Percentiles rank a stretch among this genome's conserved stretches.
These are phyloP conservation scores for Helarctos malayanus DNA, from an alignment of 2,797 vertebrate genomes.

Conservation along the genomic window DNA sequence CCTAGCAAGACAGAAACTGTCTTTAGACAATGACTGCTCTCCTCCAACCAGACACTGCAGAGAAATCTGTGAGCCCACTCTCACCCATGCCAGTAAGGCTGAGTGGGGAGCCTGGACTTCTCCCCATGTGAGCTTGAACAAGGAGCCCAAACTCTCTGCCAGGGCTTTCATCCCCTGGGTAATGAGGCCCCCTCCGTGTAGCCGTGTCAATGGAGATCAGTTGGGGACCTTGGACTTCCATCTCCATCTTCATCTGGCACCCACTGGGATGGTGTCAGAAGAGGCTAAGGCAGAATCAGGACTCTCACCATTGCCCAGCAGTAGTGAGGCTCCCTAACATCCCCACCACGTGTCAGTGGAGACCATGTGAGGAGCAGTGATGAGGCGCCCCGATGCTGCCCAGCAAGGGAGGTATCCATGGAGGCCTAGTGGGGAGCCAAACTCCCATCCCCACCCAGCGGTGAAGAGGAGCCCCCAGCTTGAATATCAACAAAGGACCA, in stretches of 20 bases:
- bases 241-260: no score
- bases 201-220: background rate
- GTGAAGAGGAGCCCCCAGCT: background rate
- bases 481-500: background rate
- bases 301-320: no score
- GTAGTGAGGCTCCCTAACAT: background rate
- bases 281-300: background rate
- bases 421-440: background rate
- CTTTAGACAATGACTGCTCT: background rate
- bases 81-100: background rate
- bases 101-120: background rate
- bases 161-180: rapidly evolving
- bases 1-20: background rate
- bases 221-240: background rate
- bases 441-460: background rate
- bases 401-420: background rate
- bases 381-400: background rate
- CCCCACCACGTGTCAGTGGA: background rate
- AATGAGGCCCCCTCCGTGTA: background rate
- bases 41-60: background rate
- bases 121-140: background rate
- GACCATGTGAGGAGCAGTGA: background rate
- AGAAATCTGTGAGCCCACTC: background rate
- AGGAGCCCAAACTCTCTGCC: background rate
- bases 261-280: background rate